These are phyloP conservation scores for Micrasema minimum DNA, from an alignment of 1,140 invertebrate species.

Conservation along the genomic window DNA sequence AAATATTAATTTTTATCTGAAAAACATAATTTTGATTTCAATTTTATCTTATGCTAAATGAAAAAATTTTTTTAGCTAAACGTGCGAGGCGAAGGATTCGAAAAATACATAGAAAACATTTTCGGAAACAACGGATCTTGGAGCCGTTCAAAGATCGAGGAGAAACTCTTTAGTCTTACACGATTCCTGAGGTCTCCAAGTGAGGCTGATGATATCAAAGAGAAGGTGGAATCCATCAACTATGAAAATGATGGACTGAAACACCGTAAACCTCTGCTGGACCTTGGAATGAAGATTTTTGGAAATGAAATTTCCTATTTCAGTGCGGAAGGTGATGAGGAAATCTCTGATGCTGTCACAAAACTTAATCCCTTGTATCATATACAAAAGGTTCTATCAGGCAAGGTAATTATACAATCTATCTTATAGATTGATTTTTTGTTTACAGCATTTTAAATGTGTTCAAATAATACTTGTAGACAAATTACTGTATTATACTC, in stretches of 20 bases:
- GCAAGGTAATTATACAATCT: constrained; percentile 69
- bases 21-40: too few relatives aligned
- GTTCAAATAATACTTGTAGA: neutral
- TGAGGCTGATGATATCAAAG: constrained; percentile 65
- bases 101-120: constrained; percentile 82
- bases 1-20: too few relatives aligned
- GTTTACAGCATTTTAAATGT: neutral
- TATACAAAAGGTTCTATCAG: constrained; percentile 77
- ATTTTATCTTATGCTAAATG: too few relatives aligned
- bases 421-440: neutral
- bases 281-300: constrained; percentile 69
- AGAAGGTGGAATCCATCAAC: constrained; percentile 69
- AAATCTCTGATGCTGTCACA: constrained; percentile 72
- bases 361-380: constrained; percentile 75
- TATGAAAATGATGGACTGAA: constrained; percentile 70
- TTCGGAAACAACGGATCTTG: constrained; percentile 82
- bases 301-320: constrained; percentile 82
- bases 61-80: constrained; percentile 76
- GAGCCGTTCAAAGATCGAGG: constrained; percentile 70
- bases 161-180: constrained; percentile 67
- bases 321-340: constrained; percentile 73
- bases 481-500: too few relatives aligned
- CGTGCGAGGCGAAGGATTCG: constrained; percentile 84
- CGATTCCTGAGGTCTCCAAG: constrained; percentile 67
- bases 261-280: constrained; percentile 61